These are phyloP conservation scores for Orchestia grillus DNA, from an alignment of 1,140 invertebrate genomes.

Conservation along the genomic window DNA sequence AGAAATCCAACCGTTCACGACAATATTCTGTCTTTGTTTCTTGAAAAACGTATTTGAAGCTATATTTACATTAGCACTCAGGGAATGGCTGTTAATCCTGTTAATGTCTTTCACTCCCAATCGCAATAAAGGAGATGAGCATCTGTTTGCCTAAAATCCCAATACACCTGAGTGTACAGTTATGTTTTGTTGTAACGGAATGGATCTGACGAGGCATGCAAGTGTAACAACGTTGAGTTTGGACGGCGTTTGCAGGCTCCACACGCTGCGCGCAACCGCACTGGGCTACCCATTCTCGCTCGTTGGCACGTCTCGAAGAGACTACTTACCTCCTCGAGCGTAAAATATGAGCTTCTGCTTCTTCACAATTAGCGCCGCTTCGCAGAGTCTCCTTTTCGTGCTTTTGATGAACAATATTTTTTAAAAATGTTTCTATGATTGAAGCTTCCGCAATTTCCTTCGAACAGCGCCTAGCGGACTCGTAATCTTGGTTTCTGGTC, in stretches of 20 bases:
- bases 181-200: background rate
- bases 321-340: conserved; percentile 32
- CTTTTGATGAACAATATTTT: background rate
- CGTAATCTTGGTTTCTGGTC: background rate
- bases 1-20: too few species aligned
- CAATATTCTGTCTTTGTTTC: background rate
- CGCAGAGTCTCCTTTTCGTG: background rate
- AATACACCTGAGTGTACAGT: background rate
- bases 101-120: background rate
- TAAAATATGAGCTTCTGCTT: background rate
- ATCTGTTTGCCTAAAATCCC: background rate
- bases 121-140: background rate
- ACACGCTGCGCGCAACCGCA: background rate
- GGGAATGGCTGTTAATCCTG: background rate
- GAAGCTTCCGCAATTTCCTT: background rate
- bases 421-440: background rate
- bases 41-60: background rate
- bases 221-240: background rate
- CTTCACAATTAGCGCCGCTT: conserved; percentile 25
- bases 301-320: background rate
- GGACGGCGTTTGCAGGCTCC: background rate
- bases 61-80: background rate
- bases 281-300: background rate
- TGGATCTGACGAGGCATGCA: background rate
- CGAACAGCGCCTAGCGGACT: background rate